Evolutionary conservation across 2,888 invertebrate genomes (phyloP).

Genomic region (Julus scanicus): DNA sequence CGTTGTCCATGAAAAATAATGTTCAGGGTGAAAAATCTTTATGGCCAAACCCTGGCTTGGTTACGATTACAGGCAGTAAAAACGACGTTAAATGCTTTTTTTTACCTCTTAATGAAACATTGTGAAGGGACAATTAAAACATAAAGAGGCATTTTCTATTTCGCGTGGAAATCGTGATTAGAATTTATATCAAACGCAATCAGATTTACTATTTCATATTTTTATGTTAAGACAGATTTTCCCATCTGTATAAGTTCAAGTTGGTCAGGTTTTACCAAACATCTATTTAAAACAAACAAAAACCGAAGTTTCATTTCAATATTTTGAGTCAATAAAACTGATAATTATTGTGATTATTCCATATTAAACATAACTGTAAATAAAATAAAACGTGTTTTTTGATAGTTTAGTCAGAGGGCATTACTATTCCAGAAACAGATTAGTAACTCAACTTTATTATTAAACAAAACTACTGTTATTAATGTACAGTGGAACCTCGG

Average conservation of each 20-base stretch:
- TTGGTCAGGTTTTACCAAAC: not conserved
- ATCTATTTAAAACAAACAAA: too few relatives aligned
- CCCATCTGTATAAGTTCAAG: not conserved
- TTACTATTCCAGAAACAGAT: too few relatives aligned
- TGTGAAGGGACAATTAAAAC: conserved; percentile 11
- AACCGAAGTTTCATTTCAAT: too few relatives aligned
- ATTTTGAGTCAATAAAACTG: too few relatives aligned
- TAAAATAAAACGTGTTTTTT: too few relatives aligned
- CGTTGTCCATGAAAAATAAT: not conserved
- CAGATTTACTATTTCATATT: not conserved
- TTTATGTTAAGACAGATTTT: not conserved
- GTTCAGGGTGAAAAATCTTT: conserved; percentile 8
- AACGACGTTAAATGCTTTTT: conserved; percentile 4
- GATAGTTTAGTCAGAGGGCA: too few relatives aligned
- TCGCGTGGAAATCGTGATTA: not conserved
- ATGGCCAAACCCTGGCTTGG: not conserved
- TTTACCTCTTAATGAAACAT: conserved; percentile 37
- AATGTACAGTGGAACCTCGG: too few relatives aligned
- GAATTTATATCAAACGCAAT: not conserved
- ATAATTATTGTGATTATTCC: too few relatives aligned
- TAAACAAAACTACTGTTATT: too few relatives aligned
- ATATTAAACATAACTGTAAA: too few relatives aligned
- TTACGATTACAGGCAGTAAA: not conserved
- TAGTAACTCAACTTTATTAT: too few relatives aligned
- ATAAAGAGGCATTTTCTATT: not conserved